phyloP scores from a whole-genome alignment of 2,113 vertebrate genomes.

The Globicephala melas region DNA sequence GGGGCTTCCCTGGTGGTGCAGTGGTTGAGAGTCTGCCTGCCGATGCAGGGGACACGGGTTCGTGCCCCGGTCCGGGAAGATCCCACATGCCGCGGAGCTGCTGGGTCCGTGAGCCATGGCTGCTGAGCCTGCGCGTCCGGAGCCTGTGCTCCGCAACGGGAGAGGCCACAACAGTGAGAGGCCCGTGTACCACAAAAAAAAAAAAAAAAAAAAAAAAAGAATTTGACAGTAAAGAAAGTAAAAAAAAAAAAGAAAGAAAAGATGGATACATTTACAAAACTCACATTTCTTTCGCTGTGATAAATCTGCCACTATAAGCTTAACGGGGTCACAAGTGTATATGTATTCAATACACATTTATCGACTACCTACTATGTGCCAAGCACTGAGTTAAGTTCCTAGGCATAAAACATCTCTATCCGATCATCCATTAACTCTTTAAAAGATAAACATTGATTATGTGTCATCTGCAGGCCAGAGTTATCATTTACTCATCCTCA shows the following conservation, averaged over 20 bases:
- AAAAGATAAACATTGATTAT: background rate
- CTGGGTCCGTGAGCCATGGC: too few relatives aligned
- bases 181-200: too few relatives aligned
- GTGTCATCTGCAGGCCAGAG: too few relatives aligned
- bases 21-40: too few relatives aligned
- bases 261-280: background rate
- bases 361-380: background rate
- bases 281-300: background rate
- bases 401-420: background rate
- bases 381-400: background rate
- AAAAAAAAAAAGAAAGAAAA: background rate
- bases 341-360: background rate
- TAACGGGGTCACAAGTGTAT: background rate
- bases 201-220: background rate
- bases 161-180: too few relatives aligned
- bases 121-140: too few relatives aligned
- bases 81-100: too few relatives aligned
- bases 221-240: background rate
- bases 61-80: too few relatives aligned
- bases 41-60: too few relatives aligned
- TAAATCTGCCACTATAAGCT: background rate
- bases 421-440: background rate
- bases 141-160: too few relatives aligned
- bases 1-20: too few relatives aligned
- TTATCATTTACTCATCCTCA: background rate